Evolutionary conservation across 1,140 invertebrate species (phyloP).

Genomic region (Drosophila arizonae): DNA sequence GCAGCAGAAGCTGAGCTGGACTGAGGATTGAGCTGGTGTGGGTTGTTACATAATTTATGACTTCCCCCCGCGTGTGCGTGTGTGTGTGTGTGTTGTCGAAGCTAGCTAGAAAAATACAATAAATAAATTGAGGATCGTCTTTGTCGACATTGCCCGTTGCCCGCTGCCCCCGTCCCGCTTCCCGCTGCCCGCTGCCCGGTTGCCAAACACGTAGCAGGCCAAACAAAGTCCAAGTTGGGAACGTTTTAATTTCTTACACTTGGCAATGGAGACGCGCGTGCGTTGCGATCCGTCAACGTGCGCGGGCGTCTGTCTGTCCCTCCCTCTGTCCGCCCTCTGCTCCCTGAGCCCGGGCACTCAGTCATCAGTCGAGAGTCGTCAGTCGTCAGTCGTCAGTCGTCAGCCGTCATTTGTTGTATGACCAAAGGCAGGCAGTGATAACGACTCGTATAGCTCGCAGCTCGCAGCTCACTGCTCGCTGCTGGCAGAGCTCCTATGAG

Average conservation of each 20-base stretch:
- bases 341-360: background rate
- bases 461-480: slow-evolving; percentile 10
- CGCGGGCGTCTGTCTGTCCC: slow-evolving; percentile 57
- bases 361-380: slow-evolving; percentile 26
- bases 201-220: slow-evolving; percentile 75
- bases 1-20: background rate
- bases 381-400: slow-evolving; percentile 10
- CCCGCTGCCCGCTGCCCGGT: slow-evolving; percentile 60
- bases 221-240: slow-evolving; percentile 79
- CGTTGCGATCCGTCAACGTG: slow-evolving; percentile 77
- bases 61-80: slow-evolving; percentile 55
- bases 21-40: background rate
- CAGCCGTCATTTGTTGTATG: slow-evolving; percentile 32
- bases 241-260: slow-evolving; percentile 80
- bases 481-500: slow-evolving; percentile 49
- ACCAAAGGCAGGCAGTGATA: slow-evolving; percentile 53
- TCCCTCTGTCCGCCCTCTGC: background rate
- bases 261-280: slow-evolving; percentile 71
- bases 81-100: slow-evolving; percentile 7
- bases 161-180: slow-evolving; percentile 57
- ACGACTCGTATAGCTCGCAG: slow-evolving; percentile 11
- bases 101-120: slow-evolving; percentile 72
- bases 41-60: slow-evolving; percentile 77
- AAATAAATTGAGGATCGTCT: slow-evolving; percentile 77
- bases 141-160: slow-evolving; percentile 38